Conservation (phyloP, 2,888 invertebrate species). For the Eupithecia dodoneata region DNA sequence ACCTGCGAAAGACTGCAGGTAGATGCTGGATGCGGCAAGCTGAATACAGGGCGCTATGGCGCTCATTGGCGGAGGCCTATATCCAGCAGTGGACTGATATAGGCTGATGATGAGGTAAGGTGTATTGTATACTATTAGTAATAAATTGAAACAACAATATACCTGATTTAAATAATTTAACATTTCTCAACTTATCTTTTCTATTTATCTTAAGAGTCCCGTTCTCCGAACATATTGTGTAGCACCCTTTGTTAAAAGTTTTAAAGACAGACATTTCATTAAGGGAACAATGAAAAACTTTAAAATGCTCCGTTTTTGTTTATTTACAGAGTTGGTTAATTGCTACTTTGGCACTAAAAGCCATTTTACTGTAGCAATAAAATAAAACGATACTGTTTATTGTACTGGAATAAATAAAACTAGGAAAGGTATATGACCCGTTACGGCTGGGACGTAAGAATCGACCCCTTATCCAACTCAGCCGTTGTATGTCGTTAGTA, state of each 20-base stretch:
- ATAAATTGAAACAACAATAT: not conserved
- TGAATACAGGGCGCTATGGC: too few species aligned
- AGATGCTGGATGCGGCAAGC: too few species aligned
- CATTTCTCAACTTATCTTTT: constrained; percentile 6
- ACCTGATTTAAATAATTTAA: not conserved
- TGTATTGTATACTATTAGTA: not conserved
- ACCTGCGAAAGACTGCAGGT: too few species aligned
- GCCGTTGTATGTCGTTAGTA: not conserved
- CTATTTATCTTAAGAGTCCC: constrained; percentile 21
- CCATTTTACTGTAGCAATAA: constrained; percentile 3
- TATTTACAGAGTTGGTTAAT: constrained; percentile 20
- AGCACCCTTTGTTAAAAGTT: constrained; percentile 24
- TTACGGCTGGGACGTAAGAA: not conserved
- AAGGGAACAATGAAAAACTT: constrained; percentile 37
- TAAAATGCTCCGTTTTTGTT: constrained; percentile 13
- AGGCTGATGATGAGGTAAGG: too few species aligned
- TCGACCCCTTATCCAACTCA: not conserved
- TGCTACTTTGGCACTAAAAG: constrained; percentile 13
- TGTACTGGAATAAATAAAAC: not conserved
- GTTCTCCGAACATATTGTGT: constrained; percentile 15
- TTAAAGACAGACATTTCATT: constrained; percentile 30
- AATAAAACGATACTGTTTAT: constrained; percentile 2
- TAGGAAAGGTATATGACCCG: not conserved
- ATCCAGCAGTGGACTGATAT: too few species aligned
- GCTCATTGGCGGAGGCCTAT: too few species aligned